Conservation (phyloP, 2,113 vertebrate species). For the Istiophorus platypterus region DNA sequence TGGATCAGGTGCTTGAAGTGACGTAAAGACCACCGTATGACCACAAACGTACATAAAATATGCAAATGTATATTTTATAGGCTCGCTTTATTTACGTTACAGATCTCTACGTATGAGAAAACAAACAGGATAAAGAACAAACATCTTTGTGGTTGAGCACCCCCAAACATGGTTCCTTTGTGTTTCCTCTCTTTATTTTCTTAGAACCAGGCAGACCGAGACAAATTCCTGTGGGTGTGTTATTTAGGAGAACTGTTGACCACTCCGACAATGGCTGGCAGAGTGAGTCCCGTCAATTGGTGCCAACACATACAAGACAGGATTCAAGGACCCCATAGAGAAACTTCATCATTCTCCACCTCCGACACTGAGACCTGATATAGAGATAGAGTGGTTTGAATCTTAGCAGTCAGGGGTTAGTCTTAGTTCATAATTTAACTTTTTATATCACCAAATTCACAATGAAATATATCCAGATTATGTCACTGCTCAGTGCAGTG, state of each 20-base stretch:
- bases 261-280: slow-evolving; percentile 64
- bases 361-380: slow-evolving; percentile 3
- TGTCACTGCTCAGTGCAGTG: background rate
- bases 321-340: slow-evolving; percentile 50
- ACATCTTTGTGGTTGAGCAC: slow-evolving; percentile 24
- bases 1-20: background rate
- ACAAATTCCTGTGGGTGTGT: slow-evolving; percentile 68
- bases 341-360: slow-evolving; percentile 22
- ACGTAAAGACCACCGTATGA: background rate
- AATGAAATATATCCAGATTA: slow-evolving; percentile 17
- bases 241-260: slow-evolving; percentile 63
- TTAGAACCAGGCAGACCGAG: slow-evolving; percentile 53
- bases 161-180: slow-evolving; percentile 29
- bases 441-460: background rate
- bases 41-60: background rate
- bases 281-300: slow-evolving; percentile 8
- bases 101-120: slow-evolving; percentile 23
- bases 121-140: slow-evolving; percentile 23
- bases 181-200: slow-evolving; percentile 66
- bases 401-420: background rate
- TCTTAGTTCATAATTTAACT: background rate
- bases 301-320: slow-evolving; percentile 67
- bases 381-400: slow-evolving; percentile 11
- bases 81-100: slow-evolving; percentile 5
- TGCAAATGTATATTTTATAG: background rate